Evolutionary conservation across 2,113 vertebrate species (phyloP).

Genomic region (Romanogobio albipinnatus): DNA sequence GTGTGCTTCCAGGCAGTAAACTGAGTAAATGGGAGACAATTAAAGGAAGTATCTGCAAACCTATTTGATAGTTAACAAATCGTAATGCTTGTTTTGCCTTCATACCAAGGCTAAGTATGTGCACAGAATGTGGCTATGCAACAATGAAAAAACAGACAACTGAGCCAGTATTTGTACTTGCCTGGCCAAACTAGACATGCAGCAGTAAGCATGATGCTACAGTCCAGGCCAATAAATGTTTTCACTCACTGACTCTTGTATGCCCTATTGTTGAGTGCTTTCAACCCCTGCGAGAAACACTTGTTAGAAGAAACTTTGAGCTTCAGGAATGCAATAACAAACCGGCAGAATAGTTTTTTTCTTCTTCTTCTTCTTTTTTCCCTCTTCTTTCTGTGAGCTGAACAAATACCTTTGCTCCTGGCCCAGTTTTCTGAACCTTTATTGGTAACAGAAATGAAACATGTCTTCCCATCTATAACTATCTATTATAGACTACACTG

Average conservation of each 20-base stretch:
- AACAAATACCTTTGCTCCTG: conserved; percentile 45
- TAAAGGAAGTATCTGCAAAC: conserved; percentile 9
- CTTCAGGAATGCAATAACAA: conserved; percentile 47
- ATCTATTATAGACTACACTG: conserved; percentile 54
- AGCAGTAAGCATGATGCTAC: neutral
- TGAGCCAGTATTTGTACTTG: neutral
- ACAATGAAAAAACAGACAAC: conserved; percentile 1
- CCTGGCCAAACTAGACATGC: neutral
- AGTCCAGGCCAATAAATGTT: neutral
- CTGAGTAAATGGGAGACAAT: conserved; percentile 22
- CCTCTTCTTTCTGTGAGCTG: conserved; percentile 20
- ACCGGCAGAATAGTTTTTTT: conserved; percentile 22
- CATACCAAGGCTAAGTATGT: neutral
- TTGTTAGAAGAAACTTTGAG: conserved; percentile 9
- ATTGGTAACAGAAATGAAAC: conserved; percentile 39
- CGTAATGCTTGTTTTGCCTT: conserved; percentile 6
- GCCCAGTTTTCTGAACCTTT: conserved; percentile 29
- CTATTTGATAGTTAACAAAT: conserved; percentile 21
- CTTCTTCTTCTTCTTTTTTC: conserved; percentile 23
- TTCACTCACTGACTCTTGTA: conserved; percentile 2
- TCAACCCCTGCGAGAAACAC: conserved; percentile 23
- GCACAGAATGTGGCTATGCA: neutral
- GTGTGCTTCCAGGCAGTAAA: conserved; percentile 3
- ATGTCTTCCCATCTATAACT: conserved; percentile 46
- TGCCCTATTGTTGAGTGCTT: neutral